Conservation (phyloP, 35 echinoderm and acorn worm genomes). For the Ophiothrix spiculata region DNA sequence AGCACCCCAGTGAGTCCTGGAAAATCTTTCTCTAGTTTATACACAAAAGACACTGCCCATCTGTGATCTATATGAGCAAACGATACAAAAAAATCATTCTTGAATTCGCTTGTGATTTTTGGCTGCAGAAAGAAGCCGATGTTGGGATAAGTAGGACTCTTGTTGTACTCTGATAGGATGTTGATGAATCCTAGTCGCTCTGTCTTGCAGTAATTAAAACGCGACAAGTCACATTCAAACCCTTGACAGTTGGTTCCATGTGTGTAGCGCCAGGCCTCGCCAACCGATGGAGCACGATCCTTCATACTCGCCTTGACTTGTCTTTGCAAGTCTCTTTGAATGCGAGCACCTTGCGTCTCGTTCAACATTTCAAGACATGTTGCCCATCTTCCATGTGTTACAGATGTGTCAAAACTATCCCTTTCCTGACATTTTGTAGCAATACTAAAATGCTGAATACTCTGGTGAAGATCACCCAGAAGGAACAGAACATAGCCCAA, state of each 20-base stretch:
- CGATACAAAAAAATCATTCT: conserved; percentile 81
- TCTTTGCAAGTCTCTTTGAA: conserved; percentile 32
- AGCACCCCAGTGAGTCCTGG: conserved; percentile 51
- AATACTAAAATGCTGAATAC: conserved; percentile 42
- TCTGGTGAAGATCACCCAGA: conserved; percentile 15
- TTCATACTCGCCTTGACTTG: conserved; percentile 26
- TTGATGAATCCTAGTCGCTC: conserved; percentile 71
- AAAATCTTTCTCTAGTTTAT: conserved; percentile 69
- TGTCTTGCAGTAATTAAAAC: conserved; percentile 70
- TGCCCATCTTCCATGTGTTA: conserved; percentile 75
- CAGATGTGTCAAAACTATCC: conserved; percentile 66
- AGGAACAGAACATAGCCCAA: conserved; percentile 70
- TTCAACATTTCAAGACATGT: conserved; percentile 55
- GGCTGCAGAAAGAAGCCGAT: not conserved
- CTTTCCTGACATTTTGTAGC: conserved; percentile 51
- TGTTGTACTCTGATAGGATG: conserved; percentile 55
- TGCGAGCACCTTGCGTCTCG: conserved; percentile 48
- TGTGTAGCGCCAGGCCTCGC: conserved; percentile 36
- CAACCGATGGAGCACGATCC: conserved; percentile 22
- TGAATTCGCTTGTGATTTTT: conserved; percentile 21
- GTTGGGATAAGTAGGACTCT: not conserved
- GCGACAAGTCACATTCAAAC: conserved; percentile 71
- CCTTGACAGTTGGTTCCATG: conserved; percentile 81
- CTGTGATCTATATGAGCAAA: conserved; percentile 84
- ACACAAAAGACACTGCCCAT: conserved; percentile 76